A percentile compares a stretch with the other conserved stretches of the same genome.
Conservation (phyloP, 2,113 vertebrate genomes). For the Formicarius rufipectus region DNA sequence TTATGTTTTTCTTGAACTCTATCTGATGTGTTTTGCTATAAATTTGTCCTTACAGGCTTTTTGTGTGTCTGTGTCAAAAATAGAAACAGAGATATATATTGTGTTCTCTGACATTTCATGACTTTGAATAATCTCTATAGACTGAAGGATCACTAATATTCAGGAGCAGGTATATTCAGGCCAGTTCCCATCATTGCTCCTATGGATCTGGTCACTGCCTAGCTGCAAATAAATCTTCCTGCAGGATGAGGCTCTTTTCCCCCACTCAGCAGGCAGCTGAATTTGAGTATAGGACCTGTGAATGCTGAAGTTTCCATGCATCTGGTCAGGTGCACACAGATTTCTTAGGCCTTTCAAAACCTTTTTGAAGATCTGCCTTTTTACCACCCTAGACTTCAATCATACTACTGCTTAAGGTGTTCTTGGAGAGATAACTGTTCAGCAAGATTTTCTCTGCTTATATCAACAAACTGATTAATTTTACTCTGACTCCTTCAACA, state of each 20-base stretch:
- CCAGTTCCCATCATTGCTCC: neutral
- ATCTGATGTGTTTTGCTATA: neutral
- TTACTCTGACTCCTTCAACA: neutral
- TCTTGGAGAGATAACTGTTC: neutral
- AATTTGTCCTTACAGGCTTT: neutral
- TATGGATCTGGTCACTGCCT: neutral
- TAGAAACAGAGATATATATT: neutral
- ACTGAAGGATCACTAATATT: neutral
- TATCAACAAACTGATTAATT: neutral
- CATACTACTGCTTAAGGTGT: neutral
- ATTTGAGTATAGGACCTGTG: neutral
- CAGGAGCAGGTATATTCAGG: neutral
- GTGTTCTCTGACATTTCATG: neutral
- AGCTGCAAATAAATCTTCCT: neutral
- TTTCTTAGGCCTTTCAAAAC: neutral
- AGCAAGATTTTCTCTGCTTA: too few species aligned
- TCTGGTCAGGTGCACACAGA: neutral
- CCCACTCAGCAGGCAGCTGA: neutral
- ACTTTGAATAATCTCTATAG: neutral
- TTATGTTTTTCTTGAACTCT: neutral
- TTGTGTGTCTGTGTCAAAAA: neutral
- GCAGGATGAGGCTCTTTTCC: neutral
- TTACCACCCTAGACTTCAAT: neutral
- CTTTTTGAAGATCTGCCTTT: neutral
- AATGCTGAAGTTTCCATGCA: neutral